Evolutionary conservation across 2,888 invertebrate species (phyloP), one percentile per base, ranked within the genome.

Genomic region (Melangyna quadrimaculata): DNA sequence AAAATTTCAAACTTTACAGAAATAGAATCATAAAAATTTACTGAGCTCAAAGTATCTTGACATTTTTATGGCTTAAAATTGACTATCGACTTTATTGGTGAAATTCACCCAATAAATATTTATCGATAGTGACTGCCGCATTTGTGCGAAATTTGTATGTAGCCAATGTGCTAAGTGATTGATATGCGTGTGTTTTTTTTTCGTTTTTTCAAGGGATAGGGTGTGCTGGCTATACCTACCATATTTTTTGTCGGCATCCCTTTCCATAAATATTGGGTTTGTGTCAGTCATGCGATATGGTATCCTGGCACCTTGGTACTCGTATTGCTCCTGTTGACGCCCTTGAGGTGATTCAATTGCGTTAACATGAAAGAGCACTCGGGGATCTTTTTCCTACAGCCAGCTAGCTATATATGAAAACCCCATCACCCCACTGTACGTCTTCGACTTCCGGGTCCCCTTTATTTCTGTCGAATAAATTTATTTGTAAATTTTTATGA

Each of bases 141-240:
- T 73, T 65, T n/a, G 29, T 37, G 29, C 12, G 40, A 78, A 57
- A 40, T 57, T 78, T 70, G 70, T 57, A 78, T 70, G 55, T 65
- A 70, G 83, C 78, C 73, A 67, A 67, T 67, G 67, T 51, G 57
- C 78, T 73, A 57, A 65, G 83, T 78, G 78, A 78, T 70, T 83
- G 78, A 78, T 78, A 83, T 78, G 83, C 70, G 53, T 83, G 63
- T 74, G 73, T 63, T 59, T 74, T 48, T 32, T 40, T 24, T 63
- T 1, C 4, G 22, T 5, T 32, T 32, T 14, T 7, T 19, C 35
- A 17, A 27, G 45, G 53, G 40, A 43, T 37, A 57, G 43, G 53
- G 43, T 63, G 59, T 17, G 22, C 65, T 70, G 12, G 10, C 3
- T 45, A 17, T 29, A 65, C 19, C 1, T n/a, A n/a, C 5, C 9